Conservation (phyloP, 2,797 vertebrate species). For the Chelidonichthys spinosus region DNA sequence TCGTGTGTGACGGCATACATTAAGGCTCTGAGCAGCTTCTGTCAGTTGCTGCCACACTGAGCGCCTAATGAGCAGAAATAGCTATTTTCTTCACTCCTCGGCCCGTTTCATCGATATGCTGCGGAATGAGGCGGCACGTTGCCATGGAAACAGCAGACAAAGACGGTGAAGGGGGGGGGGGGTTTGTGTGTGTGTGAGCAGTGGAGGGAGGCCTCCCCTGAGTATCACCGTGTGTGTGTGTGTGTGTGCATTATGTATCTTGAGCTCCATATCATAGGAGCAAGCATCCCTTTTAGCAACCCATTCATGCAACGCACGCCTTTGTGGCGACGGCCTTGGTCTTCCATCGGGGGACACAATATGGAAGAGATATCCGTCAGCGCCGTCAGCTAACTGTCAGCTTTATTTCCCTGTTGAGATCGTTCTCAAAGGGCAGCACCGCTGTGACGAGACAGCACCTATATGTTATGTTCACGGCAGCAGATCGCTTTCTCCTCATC, state of each 20-base stretch:
- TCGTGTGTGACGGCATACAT: conserved; percentile 19
- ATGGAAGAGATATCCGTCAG: conserved; percentile 2
- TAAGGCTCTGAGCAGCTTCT: conserved; percentile 39
- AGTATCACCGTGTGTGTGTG: conserved; percentile 2
- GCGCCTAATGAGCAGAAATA: conserved; percentile 74
- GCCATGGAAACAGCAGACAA: conserved; percentile 82
- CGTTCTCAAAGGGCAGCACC: conserved; percentile 13
- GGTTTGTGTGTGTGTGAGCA: conserved; percentile 33
- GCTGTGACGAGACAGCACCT: background rate
- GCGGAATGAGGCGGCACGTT: conserved; percentile 70
- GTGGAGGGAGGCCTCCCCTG: conserved; percentile 46
- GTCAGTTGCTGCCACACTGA: conserved; percentile 58
- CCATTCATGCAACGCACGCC: background rate
- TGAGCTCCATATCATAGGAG: conserved; percentile 21
- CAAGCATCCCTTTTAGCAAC: background rate
- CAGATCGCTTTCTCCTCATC: background rate
- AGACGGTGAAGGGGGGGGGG: conserved; percentile 47
- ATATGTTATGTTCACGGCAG: conserved; percentile 19
- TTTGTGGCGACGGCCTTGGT: background rate
- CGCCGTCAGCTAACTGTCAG: conserved; percentile 16
- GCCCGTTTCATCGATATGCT: conserved; percentile 61
- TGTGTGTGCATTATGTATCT: conserved; percentile 42
- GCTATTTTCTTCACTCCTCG: conserved; percentile 55
- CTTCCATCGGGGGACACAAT: conserved; percentile 6
- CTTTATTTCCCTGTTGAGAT: conserved; percentile 37